Evolutionary conservation across 2,113 vertebrate genomes (phyloP), one percentile per base, ranked within the genome.

Genomic region (Macquaria ambigua): DNA sequence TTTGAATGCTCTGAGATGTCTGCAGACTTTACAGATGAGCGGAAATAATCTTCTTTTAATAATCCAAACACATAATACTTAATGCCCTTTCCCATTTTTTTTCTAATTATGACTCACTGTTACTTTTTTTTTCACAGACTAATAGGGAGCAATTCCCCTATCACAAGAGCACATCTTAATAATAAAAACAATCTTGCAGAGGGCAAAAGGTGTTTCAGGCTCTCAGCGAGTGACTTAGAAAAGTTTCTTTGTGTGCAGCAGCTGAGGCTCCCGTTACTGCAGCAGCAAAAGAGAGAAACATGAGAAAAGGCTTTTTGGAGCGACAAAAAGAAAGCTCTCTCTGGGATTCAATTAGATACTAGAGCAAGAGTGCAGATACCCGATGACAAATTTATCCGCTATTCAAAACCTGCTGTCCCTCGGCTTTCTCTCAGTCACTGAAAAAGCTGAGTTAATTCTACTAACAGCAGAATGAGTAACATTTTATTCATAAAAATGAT

Each of bases 301-400:
- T 62, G 58, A 82, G 84, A 76, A 66, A 77, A 64, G 37, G 8
- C 8, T 61, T 53, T 52, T 77, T 50, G 9, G 23, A 34, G 50
- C 8, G 9, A 56, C 67, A 18, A 23, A 81, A 74, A 53, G 34
- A 71, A 87, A 79, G 6, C 8, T 69, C 74, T 81, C 52, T 23
- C 55, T 74, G 70, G 75, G 52, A 81, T 83, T 87, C 85, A 79
- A 87, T 81, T 75, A 73, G 83, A 77, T 63, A 64, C 63, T 69
- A 70, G 41, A 37, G 69, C 28, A 58, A 70, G 8, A 81, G 31
- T 34, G 78, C 41, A 64, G 37, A 71, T 50, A 71, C 25, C 20
- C 68, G 58, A 79, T 10, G 56, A 70, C 9, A 10, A 52, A 63
- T 55, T 46, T 23, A 79, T 82, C 48, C 16, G 3, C 58, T 31